Conservation (phyloP, 2,888 invertebrate species). For the Odontocerum albicorne region DNA sequence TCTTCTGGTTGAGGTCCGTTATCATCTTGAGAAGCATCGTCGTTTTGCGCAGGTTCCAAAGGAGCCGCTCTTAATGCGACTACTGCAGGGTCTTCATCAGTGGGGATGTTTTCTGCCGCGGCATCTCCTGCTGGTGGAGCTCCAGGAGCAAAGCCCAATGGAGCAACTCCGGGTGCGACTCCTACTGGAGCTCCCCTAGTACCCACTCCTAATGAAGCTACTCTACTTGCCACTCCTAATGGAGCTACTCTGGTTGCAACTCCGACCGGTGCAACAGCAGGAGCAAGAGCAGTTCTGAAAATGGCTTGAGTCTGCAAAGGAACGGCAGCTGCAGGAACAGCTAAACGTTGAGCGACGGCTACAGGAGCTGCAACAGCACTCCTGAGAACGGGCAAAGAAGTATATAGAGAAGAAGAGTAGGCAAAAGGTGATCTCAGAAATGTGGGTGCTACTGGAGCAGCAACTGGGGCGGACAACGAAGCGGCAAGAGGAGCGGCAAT, state of each 20-base stretch:
- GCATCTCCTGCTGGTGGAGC: neutral
- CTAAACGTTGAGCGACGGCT: slow-evolving; percentile 27
- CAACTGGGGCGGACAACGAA: slow-evolving; percentile 29
- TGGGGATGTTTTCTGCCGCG: slow-evolving; percentile 14
- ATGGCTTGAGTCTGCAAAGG: slow-evolving; percentile 22
- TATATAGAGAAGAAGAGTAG: slow-evolving; percentile 37
- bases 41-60: slow-evolving; percentile 4
- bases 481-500: slow-evolving; percentile 38
- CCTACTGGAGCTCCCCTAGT: neutral
- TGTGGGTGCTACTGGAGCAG: too few relatives aligned
- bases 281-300: slow-evolving; percentile 8
- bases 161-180: neutral
- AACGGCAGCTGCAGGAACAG: slow-evolving; percentile 7
- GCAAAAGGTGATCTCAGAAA: slow-evolving; percentile 36
- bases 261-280: slow-evolving; percentile 6
- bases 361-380: slow-evolving; percentile 35
- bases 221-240: neutral
- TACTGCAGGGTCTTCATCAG: slow-evolving; percentile 13
- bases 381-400: slow-evolving; percentile 33
- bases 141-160: neutral
- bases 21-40: slow-evolving; percentile 3
- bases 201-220: neutral
- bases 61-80: slow-evolving; percentile 1
- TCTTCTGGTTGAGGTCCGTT: slow-evolving; percentile 9
- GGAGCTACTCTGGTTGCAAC: slow-evolving; percentile 6